These are phyloP conservation scores for Sarcophaga peregrina DNA, from an alignment of 1,140 invertebrate species.

Conservation along the genomic window DNA sequence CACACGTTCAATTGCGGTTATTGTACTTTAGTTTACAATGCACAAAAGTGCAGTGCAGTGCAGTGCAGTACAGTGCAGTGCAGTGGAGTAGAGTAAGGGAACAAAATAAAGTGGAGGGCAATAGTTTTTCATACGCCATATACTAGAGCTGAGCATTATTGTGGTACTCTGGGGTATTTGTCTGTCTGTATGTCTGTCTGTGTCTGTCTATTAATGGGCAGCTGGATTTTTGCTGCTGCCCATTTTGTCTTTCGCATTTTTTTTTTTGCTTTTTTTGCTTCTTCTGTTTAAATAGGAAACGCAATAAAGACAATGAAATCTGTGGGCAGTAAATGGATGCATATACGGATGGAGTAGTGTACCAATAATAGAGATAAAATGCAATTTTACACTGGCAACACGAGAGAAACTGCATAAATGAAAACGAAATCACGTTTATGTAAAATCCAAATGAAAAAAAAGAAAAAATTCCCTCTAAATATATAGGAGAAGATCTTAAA, in stretches of 20 bases:
- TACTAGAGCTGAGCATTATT: not conserved
- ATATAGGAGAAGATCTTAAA: not conserved
- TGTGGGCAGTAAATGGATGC: slow-evolving; percentile 1
- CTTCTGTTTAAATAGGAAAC: not conserved
- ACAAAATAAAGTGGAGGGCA: too few relatives aligned
- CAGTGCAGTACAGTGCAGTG: not conserved
- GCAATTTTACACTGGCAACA: not conserved
- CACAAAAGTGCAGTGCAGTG: not conserved
- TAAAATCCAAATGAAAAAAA: not conserved
- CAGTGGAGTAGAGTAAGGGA: not conserved
- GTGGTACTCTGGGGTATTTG: not conserved
- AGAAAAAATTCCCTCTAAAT: not conserved
- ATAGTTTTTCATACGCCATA: not conserved
- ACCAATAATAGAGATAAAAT: not conserved
- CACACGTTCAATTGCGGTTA: slow-evolving; percentile 24
- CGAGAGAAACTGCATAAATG: slow-evolving; percentile 9
- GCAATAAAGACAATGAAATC: not conserved
- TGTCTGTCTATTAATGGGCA: slow-evolving; percentile 16
- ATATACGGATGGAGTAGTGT: not conserved
- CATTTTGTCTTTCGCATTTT: too few relatives aligned
- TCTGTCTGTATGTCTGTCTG: not conserved
- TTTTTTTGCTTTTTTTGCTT: not conserved
- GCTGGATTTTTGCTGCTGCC: not conserved
- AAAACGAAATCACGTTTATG: slow-evolving; percentile 27
- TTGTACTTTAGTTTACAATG: slow-evolving; percentile 1